Evolutionary conservation across 2,113 vertebrate species (phyloP).

Genomic region (Xenopus laevis): DNA sequence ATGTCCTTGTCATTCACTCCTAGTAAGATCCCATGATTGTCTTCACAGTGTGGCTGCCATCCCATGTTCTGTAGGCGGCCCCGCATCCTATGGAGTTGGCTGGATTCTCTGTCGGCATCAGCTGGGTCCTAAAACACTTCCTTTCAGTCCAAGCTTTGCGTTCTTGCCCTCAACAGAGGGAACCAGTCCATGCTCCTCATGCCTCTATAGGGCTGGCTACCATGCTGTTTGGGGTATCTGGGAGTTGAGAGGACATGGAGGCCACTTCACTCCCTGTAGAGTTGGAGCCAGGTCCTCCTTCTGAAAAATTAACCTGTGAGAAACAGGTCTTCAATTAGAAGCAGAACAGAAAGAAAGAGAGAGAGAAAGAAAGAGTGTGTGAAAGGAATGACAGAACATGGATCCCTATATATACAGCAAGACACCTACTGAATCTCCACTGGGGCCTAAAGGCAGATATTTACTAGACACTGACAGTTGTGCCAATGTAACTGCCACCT

Average conservation of each 20-base stretch:
- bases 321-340: slow-evolving; percentile 49
- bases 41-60: slow-evolving; percentile 98
- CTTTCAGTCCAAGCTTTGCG: slow-evolving; percentile 61
- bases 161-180: slow-evolving; percentile 57
- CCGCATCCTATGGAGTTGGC: slow-evolving; percentile 71
- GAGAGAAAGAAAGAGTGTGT: slow-evolving; percentile 31
- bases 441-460: too few relatives aligned
- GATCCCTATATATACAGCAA: too few relatives aligned
- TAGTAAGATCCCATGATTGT: slow-evolving; percentile 95
- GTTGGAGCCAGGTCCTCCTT: slow-evolving; percentile 95
- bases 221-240: slow-evolving; percentile 99
- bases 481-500: too few relatives aligned
- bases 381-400: slow-evolving; percentile 13
- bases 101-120: slow-evolving; percentile 60
- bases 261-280: slow-evolving; percentile 97
- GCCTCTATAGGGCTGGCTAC: slow-evolving; percentile 97
- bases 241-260: slow-evolving; percentile 97
- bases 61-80: slow-evolving; percentile 82
- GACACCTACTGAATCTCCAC: too few relatives aligned
- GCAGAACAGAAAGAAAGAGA: slow-evolving; percentile 44
- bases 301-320: slow-evolving; percentile 90
- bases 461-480: too few relatives aligned
- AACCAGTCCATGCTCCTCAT: slow-evolving; percentile 70
- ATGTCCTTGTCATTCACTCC: slow-evolving; percentile 64
- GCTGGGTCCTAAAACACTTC: slow-evolving; percentile 66